Conservation (phyloP, 53 echinoderm and acorn worm genomes). For the Mesocentrotus franciscanus region DNA sequence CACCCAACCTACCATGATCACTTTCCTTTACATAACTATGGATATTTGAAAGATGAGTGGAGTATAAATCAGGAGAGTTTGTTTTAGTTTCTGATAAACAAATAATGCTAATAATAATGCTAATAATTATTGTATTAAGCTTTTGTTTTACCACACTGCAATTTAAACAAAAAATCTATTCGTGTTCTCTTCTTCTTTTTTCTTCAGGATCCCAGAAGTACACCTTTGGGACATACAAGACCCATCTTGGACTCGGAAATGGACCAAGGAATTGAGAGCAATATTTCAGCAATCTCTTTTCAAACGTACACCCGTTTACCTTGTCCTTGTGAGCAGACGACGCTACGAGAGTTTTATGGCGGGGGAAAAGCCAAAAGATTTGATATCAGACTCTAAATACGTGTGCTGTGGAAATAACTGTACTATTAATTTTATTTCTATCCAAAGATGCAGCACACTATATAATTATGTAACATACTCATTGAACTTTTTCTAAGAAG, state of each 20-base stretch:
- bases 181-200: background rate
- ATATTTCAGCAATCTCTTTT: background rate
- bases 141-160: too few relatives aligned
- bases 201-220: constrained; percentile 91
- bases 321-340: background rate
- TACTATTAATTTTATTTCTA: background rate
- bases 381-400: background rate
- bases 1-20: too few relatives aligned
- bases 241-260: constrained; percentile 90
- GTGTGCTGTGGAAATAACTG: background rate
- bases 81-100: too few relatives aligned
- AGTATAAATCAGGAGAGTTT: too few relatives aligned
- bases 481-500: background rate
- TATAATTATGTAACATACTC: background rate
- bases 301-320: background rate
- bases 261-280: constrained; percentile 84
- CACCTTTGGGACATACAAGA: constrained; percentile 93
- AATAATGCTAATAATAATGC: too few relatives aligned
- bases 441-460: background rate
- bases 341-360: background rate
- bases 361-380: background rate
- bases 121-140: too few relatives aligned
- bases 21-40: too few relatives aligned
- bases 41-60: too few relatives aligned
- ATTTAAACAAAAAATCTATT: background rate